Evolutionary conservation across 2,113 vertebrate genomes (phyloP), one percentile per base, ranked within the genome.

Genomic region (Pipa parva): DNA sequence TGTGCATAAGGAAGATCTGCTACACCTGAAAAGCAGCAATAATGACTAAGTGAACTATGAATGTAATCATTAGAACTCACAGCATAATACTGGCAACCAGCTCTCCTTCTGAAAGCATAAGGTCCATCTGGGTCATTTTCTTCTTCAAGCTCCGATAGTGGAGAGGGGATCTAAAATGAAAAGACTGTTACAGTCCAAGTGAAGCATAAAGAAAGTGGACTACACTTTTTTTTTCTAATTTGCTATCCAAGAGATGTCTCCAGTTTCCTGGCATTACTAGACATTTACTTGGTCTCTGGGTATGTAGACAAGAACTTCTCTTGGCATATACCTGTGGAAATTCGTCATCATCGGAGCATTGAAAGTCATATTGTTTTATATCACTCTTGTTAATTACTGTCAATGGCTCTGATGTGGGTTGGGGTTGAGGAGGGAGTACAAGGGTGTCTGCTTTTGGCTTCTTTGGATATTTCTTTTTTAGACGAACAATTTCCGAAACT

Each of bases 321-420:
- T 25, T 13, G 10, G 1, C n/a, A 72, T 76, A 70, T 78, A 97
- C 94, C 91, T 91, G 89, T 3, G 86, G 88, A 76, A 89, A 89
- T 60, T 95, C 93, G 18, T 97, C 94, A 63, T 97, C 94, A 65
- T 93, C 94, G 1, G 94, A 97, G 75, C 94, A 95, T 86, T 94
- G 93, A 82, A 97, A 97, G 88, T 97, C 94, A 28, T 97, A 97
- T 81, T 96, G 94, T 55, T 93, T 95, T 73, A 96, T 91, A 56
- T 95, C 92, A 11, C 88, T 92, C 84, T 92, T 89, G 85, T 77
- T 92, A 83, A 93, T 76, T 51, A 82, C 80, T 51, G 90, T 88
- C 71, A 87, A 70, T 24, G 87, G 83, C 72, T 92, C 87, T 24
- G 87, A 82, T 68, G 85, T 84, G 42, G 88, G 73, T 48, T 89